Conservation (phyloP, 2,113 vertebrate species). For the Leptosomus discolor region DNA sequence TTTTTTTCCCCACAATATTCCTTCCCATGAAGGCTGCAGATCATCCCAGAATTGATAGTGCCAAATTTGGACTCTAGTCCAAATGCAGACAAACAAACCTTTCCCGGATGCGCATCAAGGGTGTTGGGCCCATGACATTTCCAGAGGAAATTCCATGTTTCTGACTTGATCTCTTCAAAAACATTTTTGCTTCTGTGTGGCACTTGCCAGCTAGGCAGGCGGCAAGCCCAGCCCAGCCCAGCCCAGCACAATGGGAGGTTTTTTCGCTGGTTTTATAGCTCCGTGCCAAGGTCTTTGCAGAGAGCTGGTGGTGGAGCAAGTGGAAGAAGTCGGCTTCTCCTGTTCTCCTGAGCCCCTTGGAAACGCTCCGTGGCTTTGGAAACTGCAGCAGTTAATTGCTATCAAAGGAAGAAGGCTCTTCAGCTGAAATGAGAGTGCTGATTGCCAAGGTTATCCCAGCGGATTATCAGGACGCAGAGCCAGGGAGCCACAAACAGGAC, state of each 20-base stretch:
- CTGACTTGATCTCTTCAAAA: not conserved
- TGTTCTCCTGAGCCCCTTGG: not conserved
- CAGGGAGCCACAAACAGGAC: not conserved
- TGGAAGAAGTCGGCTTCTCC: not conserved
- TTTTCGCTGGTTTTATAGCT: not conserved
- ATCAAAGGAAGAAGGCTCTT: not conserved
- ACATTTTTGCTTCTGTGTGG: accelerated
- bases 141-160: not conserved
- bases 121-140: not conserved
- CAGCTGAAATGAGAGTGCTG: not conserved
- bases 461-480: not conserved
- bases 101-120: not conserved
- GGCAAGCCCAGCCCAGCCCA: accelerated
- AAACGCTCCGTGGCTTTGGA: not conserved
- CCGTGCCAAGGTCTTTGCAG: not conserved
- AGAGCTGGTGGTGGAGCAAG: not conserved
- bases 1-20: not conserved
- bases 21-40: not conserved
- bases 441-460: not conserved
- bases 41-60: not conserved
- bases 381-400: not conserved
- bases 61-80: not conserved
- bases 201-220: not conserved
- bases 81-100: not conserved
- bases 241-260: accelerated